Evolutionary conservation across 2,113 vertebrate genomes (phyloP).

Genomic region (Rhea pennata): DNA sequence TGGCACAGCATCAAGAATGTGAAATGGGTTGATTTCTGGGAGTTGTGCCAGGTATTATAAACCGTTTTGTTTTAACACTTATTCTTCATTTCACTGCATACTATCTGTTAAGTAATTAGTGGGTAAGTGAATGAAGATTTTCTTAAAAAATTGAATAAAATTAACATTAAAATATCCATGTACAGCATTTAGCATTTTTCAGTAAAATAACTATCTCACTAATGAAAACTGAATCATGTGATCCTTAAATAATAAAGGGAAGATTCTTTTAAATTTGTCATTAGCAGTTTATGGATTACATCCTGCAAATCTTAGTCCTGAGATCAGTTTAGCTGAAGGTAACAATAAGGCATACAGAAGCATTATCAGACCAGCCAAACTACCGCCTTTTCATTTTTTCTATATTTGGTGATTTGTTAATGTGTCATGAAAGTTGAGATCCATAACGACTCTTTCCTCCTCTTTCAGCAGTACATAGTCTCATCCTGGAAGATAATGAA

Average conservation of each 20-base stretch:
- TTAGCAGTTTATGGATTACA: constrained; percentile 32
- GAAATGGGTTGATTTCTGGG: constrained; percentile 72
- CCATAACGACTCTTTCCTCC: constrained; percentile 11
- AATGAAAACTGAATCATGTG: constrained; percentile 58
- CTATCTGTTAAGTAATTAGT: constrained; percentile 73
- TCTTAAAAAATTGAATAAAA: constrained; percentile 52
- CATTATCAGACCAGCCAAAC: neutral
- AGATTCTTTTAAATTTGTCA: constrained; percentile 62
- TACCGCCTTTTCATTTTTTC: neutral
- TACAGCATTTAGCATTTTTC: constrained; percentile 64
- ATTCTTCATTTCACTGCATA: constrained; percentile 57
- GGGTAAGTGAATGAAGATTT: constrained; percentile 66
- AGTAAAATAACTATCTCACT: constrained; percentile 56
- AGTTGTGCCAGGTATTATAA: constrained; percentile 71
- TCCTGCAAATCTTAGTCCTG: neutral
- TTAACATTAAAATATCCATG: constrained; percentile 57
- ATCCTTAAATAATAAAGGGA: constrained; percentile 58
- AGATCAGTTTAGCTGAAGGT: neutral
- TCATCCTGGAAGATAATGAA: constrained; percentile 36
- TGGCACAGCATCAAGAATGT: constrained; percentile 54
- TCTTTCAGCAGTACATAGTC: constrained; percentile 47
- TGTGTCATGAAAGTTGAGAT: constrained; percentile 10
- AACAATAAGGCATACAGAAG: neutral
- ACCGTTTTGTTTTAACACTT: constrained; percentile 68
- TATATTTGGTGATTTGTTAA: neutral